A percentile compares a stretch with the other conserved stretches of the same genome.
Conservation (phyloP, 2,888 invertebrate genomes). For the Hetaerina titia region DNA sequence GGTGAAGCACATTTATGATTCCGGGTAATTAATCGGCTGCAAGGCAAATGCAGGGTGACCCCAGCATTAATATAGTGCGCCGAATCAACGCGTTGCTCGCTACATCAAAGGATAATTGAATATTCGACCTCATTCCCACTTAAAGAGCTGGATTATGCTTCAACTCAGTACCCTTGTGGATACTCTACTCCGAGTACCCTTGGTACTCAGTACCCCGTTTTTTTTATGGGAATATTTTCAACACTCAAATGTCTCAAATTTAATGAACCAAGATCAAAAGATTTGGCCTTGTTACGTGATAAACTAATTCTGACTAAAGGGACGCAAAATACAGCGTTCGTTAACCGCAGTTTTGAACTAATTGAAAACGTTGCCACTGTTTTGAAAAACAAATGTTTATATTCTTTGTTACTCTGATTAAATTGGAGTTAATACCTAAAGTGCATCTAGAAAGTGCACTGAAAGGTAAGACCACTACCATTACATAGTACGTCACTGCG, state of each 20-base stretch:
- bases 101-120: background rate
- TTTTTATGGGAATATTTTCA: background rate
- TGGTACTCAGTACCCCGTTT: too few relatives aligned
- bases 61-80: background rate
- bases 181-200: too few relatives aligned
- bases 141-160: background rate
- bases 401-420: too few relatives aligned
- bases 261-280: background rate
- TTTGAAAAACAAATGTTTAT: background rate
- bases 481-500: too few relatives aligned
- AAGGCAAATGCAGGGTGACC: background rate
- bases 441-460: too few relatives aligned
- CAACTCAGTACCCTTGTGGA: background rate
- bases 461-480: too few relatives aligned
- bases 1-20: background rate
- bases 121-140: background rate
- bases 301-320: background rate
- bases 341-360: background rate
- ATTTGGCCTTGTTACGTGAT: background rate
- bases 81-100: background rate
- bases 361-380: background rate
- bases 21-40: background rate
- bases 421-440: too few relatives aligned
- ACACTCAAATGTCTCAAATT: background rate
- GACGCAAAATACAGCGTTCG: background rate